A percentile compares a stretch with the other conserved stretches of the same genome.
Evolutionary conservation across 2,113 vertebrate species (phyloP).

Genomic region (Phalacrocorax brasilianus): DNA sequence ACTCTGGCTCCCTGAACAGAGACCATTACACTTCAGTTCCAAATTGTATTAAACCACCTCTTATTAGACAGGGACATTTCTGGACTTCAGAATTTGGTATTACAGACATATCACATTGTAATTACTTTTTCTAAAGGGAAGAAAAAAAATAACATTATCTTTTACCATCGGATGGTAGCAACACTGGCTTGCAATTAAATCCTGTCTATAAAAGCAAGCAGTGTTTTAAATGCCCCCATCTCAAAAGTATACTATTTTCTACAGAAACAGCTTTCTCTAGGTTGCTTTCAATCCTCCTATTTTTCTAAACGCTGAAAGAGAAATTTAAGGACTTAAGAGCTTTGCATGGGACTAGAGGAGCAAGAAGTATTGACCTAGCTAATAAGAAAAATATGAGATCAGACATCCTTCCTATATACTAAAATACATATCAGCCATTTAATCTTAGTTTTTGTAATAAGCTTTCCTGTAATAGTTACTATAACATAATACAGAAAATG

Average conservation of each 20-base stretch:
- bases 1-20: background rate
- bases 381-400: background rate
- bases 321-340: background rate
- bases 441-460: background rate
- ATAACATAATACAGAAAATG: background rate
- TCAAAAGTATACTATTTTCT: background rate
- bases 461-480: background rate
- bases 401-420: background rate
- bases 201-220: background rate
- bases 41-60: background rate
- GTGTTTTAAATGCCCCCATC: background rate
- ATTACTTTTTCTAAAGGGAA: background rate
- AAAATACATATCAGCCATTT: background rate
- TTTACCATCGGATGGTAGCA: background rate
- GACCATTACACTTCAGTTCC: background rate
- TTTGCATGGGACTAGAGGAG: background rate
- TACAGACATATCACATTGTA: background rate
- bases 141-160: background rate
- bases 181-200: background rate
- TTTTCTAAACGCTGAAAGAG: background rate
- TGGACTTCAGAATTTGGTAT: background rate
- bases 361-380: background rate
- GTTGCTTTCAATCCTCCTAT: background rate
- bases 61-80: background rate
- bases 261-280: background rate